Evolutionary conservation across 2,888 invertebrate genomes (phyloP).

Genomic region (Rotaria socialis): DNA sequence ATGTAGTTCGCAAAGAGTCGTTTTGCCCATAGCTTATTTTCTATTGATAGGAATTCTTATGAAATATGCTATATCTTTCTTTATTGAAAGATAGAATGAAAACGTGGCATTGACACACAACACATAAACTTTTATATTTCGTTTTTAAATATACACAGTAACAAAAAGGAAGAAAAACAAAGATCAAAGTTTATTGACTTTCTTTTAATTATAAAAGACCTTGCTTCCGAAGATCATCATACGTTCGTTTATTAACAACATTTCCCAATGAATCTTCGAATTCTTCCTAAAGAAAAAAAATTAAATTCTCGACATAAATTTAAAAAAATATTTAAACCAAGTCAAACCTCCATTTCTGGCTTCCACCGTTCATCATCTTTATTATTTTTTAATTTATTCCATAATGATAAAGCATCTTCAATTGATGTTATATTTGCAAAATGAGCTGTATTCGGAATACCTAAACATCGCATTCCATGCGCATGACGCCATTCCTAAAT

Average conservation of each 20-base stretch:
- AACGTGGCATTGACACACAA: neutral
- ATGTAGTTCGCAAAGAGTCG: too few species aligned
- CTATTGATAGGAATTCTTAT: too few species aligned
- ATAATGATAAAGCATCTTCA: slow-evolving; percentile 90
- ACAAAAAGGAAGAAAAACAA: neutral
- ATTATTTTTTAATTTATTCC: slow-evolving; percentile 92
- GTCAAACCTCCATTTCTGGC: slow-evolving; percentile 68
- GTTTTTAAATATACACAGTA: slow-evolving; percentile 13
- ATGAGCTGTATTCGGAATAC: slow-evolving; percentile 98
- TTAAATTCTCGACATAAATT: slow-evolving; percentile 58
- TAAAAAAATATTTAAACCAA: neutral
- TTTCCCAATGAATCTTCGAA: slow-evolving; percentile 97
- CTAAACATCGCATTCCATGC: slow-evolving; percentile 91
- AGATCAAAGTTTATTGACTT: neutral
- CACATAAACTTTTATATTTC: slow-evolving; percentile 2
- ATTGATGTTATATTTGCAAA: slow-evolving; percentile 99
- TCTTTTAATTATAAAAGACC: slow-evolving; percentile 41
- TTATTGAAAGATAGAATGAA: neutral
- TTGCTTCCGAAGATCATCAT: slow-evolving; percentile 46
- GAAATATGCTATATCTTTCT: too few species aligned
- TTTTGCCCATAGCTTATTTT: too few species aligned
- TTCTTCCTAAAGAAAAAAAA: slow-evolving; percentile 66
- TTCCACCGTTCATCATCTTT: slow-evolving; percentile 93
- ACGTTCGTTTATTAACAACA: slow-evolving; percentile 70
- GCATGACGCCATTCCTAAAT: slow-evolving; percentile 69